Evolutionary conservation across 2,797 vertebrate species (phyloP).

Genomic region (Podarcis lilfordi): DNA sequence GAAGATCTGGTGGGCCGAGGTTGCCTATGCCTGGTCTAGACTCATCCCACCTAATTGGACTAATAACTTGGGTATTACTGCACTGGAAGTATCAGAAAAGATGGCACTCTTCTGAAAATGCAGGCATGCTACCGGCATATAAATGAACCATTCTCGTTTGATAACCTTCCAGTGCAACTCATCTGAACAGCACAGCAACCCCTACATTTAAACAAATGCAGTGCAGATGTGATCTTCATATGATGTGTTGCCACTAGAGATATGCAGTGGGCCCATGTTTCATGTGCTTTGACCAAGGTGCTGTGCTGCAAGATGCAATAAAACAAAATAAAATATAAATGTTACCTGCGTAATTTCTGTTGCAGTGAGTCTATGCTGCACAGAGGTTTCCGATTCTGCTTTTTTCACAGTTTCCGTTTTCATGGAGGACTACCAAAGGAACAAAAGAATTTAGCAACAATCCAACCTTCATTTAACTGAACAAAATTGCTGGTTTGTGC

Average conservation of each 20-base stretch:
- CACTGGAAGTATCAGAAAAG: background rate
- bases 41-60: background rate
- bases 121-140: background rate
- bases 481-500: background rate
- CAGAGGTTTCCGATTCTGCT: slow-evolving; percentile 76
- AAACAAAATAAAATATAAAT: background rate
- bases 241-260: background rate
- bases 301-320: background rate
- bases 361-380: slow-evolving; percentile 69
- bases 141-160: background rate
- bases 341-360: slow-evolving; percentile 81
- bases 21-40: background rate
- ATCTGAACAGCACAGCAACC: background rate
- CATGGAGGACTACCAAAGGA: slow-evolving; percentile 79
- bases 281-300: background rate
- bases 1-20: too few species aligned
- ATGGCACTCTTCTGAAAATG: background rate
- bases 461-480: background rate
- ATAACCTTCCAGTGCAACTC: background rate
- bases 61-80: background rate
- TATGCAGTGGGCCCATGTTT: background rate
- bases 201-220: background rate
- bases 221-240: background rate
- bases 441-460: slow-evolving; percentile 43
- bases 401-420: slow-evolving; percentile 85